Evolutionary conservation across 2,797 vertebrate genomes (phyloP), one percentile per base, ranked within the genome.

Genomic region (Anableps anableps): DNA sequence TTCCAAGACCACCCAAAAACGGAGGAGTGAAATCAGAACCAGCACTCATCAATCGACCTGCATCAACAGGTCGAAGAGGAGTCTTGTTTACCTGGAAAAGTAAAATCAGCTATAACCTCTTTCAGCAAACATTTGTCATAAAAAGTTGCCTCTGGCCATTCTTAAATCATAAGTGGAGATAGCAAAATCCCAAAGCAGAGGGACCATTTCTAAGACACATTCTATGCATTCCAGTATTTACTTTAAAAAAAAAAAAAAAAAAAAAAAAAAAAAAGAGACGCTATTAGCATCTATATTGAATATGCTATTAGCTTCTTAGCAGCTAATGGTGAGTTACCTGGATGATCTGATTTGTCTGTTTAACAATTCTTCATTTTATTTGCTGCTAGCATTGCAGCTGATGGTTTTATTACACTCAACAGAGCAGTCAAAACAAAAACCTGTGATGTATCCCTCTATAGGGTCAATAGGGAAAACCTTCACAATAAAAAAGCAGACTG

Each of bases 1-100:
- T 96, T 45, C 97, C 98, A 16, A 99, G 95, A 88, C 99, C 99
- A 82, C 97, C 98, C 89, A 95, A 78, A 10, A 97, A 99, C 0
- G 98, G 96, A 1, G 99, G 99, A 41, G 98, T 99, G 86, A 99
- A 99, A 93, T 99, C 99, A 5, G 98, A 96, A 36, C 98, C 98
- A 78, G 94, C 95, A 85, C 95, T 99, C 94, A 99, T 97, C 78
- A 98, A 11, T 73, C 97, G 97, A 85, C 96, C 92, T 36, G 98
- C 97, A 86, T 99, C 98, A 4, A 96, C 85, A 0, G 96, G 91
- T 9, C 97, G 96, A 81, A 99, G 91, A 0, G 98, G 97, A 76
- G 96, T 97, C 90, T 99, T 99, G 93, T 99, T 99, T 55, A 96
- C 98, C 99, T 99, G 83, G 62, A 80, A 19, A 72, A 17, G 43